A percentile compares a stretch with the other conserved stretches of the same genome.
phyloP scores from a whole-genome alignment of 2,797 vertebrate genomes.

The Percopsis omiscomaycus region DNA sequence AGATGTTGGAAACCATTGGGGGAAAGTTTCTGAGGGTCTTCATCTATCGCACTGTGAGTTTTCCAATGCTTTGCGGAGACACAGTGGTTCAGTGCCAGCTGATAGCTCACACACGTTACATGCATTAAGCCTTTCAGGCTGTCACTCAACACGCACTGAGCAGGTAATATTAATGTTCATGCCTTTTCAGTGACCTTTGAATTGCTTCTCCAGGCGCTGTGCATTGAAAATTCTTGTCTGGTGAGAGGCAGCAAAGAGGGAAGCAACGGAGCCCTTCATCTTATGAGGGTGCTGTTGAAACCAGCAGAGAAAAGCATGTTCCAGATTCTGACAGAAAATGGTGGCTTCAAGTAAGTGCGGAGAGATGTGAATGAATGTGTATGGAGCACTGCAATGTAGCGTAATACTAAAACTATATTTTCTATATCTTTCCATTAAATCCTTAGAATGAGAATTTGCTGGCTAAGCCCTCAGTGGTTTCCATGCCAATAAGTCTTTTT shows the following conservation, averaged over 20 bases:
- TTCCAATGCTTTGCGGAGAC: slow-evolving; percentile 18
- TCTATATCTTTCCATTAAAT: slow-evolving; percentile 41
- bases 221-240: slow-evolving; percentile 96
- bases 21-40: slow-evolving; percentile 92
- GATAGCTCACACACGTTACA: slow-evolving; percentile 9
- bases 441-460: slow-evolving; percentile 37
- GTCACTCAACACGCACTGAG: slow-evolving; percentile 13
- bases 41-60: slow-evolving; percentile 94
- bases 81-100: slow-evolving; percentile 9
- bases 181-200: slow-evolving; percentile 15
- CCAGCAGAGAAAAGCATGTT: slow-evolving; percentile 85
- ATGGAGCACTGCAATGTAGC: slow-evolving; percentile 20
- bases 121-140: slow-evolving; percentile 12
- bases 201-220: slow-evolving; percentile 83
- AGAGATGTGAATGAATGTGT: slow-evolving; percentile 2
- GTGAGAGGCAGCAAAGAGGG: slow-evolving; percentile 94
- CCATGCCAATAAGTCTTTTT: slow-evolving; percentile 33
- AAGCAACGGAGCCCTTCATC: slow-evolving; percentile 90
- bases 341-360: slow-evolving; percentile 85
- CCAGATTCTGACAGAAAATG: slow-evolving; percentile 82
- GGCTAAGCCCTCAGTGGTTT: slow-evolving; percentile 37
- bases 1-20: slow-evolving; percentile 88
- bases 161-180: background rate
- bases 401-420: slow-evolving; percentile 29
- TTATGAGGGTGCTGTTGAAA: slow-evolving; percentile 84